Percentiles rank a stretch among this genome's conserved stretches.
Evolutionary conservation across 2,797 vertebrate species (phyloP).

Genomic region (Periophthalmus magnuspinnatus): DNA sequence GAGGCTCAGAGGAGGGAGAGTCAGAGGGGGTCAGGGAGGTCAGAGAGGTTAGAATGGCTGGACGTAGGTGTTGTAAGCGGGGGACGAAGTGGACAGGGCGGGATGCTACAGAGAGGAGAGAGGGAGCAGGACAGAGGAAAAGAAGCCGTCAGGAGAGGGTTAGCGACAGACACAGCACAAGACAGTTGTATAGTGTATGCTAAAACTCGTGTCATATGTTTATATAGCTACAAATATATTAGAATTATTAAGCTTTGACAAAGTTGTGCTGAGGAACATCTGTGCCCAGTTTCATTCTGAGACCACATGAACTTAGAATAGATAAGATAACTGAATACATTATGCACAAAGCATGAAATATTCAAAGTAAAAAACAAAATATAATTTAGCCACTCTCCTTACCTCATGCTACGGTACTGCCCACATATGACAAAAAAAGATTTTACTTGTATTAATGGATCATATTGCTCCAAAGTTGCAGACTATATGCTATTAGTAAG

Average conservation of each 20-base stretch:
- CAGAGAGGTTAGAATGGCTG: slow-evolving; percentile 67
- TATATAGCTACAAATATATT: not conserved
- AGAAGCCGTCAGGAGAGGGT: slow-evolving; percentile 68
- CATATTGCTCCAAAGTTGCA: too few relatives aligned
- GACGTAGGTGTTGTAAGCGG: slow-evolving; percentile 69
- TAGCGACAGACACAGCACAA: slow-evolving; percentile 44
- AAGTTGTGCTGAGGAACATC: not conserved
- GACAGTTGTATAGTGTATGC: slow-evolving; percentile 20
- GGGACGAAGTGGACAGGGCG: slow-evolving; percentile 61
- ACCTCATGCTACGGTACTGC: not conserved
- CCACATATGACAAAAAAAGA: not conserved
- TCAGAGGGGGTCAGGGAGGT: slow-evolving; percentile 16
- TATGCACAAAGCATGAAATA: not conserved
- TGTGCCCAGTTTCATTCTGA: not conserved
- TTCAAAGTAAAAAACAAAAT: not conserved
- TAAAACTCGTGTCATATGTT: not conserved
- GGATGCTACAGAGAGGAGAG: slow-evolving; percentile 68
- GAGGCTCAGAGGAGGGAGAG: not conserved
- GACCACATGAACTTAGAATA: not conserved
- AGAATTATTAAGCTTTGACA: not conserved
- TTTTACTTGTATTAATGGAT: too few relatives aligned
- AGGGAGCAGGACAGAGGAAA: slow-evolving; percentile 67
- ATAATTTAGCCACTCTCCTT: not conserved
- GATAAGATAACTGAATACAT: not conserved
- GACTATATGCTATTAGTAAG: too few relatives aligned